Evolutionary conservation across 2,888 invertebrate genomes (phyloP), one percentile per base, ranked within the genome.

Genomic region (Protophormia terraenovae): DNA sequence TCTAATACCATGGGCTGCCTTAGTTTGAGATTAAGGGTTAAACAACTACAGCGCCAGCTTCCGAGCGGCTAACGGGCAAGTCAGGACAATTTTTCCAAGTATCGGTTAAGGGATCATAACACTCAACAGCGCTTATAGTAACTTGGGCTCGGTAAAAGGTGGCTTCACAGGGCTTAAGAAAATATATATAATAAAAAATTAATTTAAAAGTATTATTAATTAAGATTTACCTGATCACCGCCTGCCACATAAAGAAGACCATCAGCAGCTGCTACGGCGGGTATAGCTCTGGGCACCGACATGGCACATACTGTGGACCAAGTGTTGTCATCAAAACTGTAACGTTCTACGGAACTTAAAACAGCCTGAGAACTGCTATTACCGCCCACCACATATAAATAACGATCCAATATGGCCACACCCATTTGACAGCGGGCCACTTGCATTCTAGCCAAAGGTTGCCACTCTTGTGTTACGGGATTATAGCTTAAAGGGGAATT

Each of bases 381-480:
- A 3, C 98, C 98, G 19, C 98, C 98, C 62, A 98, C 96, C 73
- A 97, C 96, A 92, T 98, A 98, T 67, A 98, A 94, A 90, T 95
- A 95, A 88, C 96, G 95, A 91, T 96, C 96, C 45, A 98, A 93
- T 76, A 97, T 95, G n/a, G 97, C 96, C 69, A 97, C 96, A 50
- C 97, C 98, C 94, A 98, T 96, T 94, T 98, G 97, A 84, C 96
- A 96, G 84, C 98, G 95, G 32, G 96, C 96, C 69, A 95, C 95
- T 47, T 95, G 94, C 97, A 98, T 96, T 32, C 96, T 94, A 14
- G 96, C 95, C 88, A 98, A 93, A 66, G 94, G 93, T 80, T 94
- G 94, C 97, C 97, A 98, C 91, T 96, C 96, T 88, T 95, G 95
- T 3, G 96, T 96, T 29, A 96, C 94, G 0, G 98, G 97, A 92